These are phyloP conservation scores for Anguilla obscura DNA, from an alignment of 2,797 vertebrate species.

Conservation along the genomic window DNA sequence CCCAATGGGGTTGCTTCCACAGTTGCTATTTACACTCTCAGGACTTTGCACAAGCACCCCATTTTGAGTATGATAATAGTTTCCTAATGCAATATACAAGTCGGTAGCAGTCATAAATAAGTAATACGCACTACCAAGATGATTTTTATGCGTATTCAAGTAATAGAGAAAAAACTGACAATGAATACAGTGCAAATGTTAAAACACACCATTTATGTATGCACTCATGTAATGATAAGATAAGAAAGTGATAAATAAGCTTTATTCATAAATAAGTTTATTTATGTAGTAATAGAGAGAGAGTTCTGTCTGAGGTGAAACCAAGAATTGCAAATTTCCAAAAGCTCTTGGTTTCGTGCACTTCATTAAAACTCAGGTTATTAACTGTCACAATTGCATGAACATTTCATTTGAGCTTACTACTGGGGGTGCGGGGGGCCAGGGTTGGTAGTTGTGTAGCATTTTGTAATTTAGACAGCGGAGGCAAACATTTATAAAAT, in stretches of 20 bases:
- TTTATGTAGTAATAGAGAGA: not conserved
- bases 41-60: not conserved
- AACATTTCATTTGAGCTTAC: not conserved
- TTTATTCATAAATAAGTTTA: not conserved
- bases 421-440: not conserved
- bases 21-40: not conserved
- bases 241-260: not conserved
- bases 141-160: not conserved
- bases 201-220: not conserved
- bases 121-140: not conserved
- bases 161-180: not conserved
- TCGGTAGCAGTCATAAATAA: not conserved
- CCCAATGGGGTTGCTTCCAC: not conserved
- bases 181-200: not conserved
- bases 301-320: not conserved
- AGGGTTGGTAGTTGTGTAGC: not conserved
- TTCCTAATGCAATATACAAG: not conserved
- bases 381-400: not conserved
- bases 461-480: conserved; percentile 56
- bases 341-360: not conserved
- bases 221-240: not conserved
- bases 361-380: not conserved
- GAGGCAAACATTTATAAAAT: conserved; percentile 64
- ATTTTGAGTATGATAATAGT: not conserved
- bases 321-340: not conserved